phyloP scores from a whole-genome alignment of 2,113 vertebrate species.

The Centrocercus urophasianus region DNA sequence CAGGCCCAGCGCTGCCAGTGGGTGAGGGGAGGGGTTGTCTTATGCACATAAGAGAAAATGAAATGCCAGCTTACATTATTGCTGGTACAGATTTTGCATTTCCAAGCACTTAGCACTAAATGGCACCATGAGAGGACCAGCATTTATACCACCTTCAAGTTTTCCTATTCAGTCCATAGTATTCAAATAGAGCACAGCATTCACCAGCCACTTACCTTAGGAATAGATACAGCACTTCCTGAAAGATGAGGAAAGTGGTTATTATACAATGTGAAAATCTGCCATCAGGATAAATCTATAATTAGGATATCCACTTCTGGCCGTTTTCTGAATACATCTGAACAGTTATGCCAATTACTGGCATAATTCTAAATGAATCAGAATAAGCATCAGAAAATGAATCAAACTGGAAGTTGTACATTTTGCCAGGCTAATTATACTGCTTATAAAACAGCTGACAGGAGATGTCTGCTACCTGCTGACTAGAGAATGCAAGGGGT shows the following conservation, averaged over 20 bases:
- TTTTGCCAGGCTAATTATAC: conserved; percentile 43
- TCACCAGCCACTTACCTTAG: neutral
- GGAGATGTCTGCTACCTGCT: conserved; percentile 50
- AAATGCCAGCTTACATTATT: neutral
- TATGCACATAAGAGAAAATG: accelerated
- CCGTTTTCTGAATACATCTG: conserved; percentile 49
- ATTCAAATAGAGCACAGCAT: neutral
- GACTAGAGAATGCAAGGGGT: neutral
- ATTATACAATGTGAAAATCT: neutral
- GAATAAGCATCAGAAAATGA: conserved; percentile 49
- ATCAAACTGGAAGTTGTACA: conserved; percentile 40
- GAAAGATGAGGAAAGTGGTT: neutral
- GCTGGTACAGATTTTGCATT: neutral
- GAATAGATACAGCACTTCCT: neutral
- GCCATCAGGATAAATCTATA: conserved; percentile 24
- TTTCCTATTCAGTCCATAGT: neutral
- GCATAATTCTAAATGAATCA: conserved; percentile 46
- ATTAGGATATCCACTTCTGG: conserved; percentile 47
- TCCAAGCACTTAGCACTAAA: neutral
- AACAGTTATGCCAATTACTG: conserved; percentile 51
- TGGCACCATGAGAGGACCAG: neutral
- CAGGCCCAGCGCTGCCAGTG: too few relatives aligned
- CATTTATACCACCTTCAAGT: neutral
- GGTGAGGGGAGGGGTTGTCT: too few relatives aligned
- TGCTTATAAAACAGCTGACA: conserved; percentile 37